Base-by-base conservation (phyloP, 1,140 invertebrate species). In the Lepidostoma basale region DNA sequence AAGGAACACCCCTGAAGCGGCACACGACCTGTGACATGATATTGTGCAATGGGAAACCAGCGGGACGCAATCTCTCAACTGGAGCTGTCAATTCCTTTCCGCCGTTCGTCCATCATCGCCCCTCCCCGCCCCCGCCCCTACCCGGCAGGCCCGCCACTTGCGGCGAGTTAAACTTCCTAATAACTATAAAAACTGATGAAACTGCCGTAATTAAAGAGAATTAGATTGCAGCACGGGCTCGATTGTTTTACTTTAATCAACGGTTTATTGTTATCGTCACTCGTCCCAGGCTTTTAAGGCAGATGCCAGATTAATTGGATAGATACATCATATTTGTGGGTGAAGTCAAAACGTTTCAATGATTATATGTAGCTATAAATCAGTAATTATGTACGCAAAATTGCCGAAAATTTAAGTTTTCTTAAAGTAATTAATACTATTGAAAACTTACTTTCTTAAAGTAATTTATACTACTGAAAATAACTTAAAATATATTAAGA, bases 161-260 rank as follows among this genome's bases (percentile, higher is more conserved):
- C 18, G 39, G 56, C 39, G 12, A 42, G 36, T 26, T 42, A 16
- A 60, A 60, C 56, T 42, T 42, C 39, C 56, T 60, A 60, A 60
- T 60, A 60, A 60, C 56, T 60, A 60, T 60, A 60, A 60, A 60
- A 60, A 42, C 56, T 60, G 56, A 60, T 60, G 56, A 60, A 25
- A 60, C 22, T 42, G 56, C 20, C 36, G 39, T 42, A 60, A 60
- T 60, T 60, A 60, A 60, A 42, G 36, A 42, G 56, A 60, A 60
- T 60, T 60, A 39, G 56, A 42, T 42, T 40, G 56, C 20, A 42
- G 25, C 56, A n/a, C 39, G 56, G 56, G 36, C 56, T 22, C 56
- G 23, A 60, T 26, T 60, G 36, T 60, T 60, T 42, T 60, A 60
- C 23, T 42, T 60, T 60, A 60, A 60, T 60, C 56, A 60, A 60